Evolutionary conservation across 2,888 invertebrate species (phyloP).

Genomic region (Nomada fabriciana): DNA sequence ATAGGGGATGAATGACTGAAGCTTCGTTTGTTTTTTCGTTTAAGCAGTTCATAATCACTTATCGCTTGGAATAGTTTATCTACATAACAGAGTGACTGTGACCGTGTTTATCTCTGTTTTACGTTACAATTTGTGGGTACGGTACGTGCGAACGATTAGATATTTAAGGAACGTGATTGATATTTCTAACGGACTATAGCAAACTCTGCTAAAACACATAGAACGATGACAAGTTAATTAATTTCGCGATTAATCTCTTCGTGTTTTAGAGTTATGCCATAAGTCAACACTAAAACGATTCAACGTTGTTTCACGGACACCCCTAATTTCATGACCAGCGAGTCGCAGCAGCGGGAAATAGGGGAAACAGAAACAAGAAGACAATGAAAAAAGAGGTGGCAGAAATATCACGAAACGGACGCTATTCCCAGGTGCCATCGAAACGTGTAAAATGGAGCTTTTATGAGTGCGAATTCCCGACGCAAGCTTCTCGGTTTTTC

Average conservation of each 20-base stretch:
- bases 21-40: too few relatives aligned
- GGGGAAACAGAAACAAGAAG: not conserved
- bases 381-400: not conserved
- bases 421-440: constrained; percentile 48
- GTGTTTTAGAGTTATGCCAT: too few relatives aligned
- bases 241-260: too few relatives aligned
- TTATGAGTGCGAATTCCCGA: constrained; percentile 53
- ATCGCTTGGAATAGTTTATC: not conserved
- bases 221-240: too few relatives aligned
- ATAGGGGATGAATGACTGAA: not conserved
- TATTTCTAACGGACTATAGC: too few relatives aligned
- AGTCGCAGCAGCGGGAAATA: not conserved
- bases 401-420: constrained; percentile 42
- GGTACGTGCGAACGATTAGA: too few relatives aligned
- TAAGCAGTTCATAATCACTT: not conserved
- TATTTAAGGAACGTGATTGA: too few relatives aligned
- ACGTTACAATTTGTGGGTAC: not conserved
- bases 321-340: constrained; percentile 28
- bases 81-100: too few relatives aligned
- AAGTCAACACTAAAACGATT: too few relatives aligned
- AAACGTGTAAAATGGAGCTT: constrained; percentile 62
- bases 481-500: constrained; percentile 41
- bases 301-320: not conserved
- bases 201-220: too few relatives aligned
- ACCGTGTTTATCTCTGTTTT: not conserved